Evolutionary conservation across 2,888 invertebrate genomes (phyloP).

Genomic region (Graphium colonna): DNA sequence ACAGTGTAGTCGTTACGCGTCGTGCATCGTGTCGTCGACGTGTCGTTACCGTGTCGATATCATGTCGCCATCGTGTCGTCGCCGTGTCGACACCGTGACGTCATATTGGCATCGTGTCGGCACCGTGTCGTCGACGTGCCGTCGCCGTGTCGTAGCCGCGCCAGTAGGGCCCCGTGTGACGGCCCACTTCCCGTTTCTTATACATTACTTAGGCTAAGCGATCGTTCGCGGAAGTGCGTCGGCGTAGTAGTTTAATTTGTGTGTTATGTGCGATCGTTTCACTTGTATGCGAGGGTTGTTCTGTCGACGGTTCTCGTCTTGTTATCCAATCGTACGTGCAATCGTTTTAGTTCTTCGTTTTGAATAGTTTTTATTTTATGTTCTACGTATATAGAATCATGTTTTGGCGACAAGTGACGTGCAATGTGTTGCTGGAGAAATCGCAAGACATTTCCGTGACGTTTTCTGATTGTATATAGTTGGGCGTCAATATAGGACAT

Average conservation of each 20-base stretch:
- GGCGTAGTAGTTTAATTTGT: not conserved
- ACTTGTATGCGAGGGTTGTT: too few species aligned
- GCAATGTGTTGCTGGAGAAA: too few species aligned
- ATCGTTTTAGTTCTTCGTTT: constrained; percentile 34
- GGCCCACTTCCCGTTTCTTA: constrained; percentile 62
- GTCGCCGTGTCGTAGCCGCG: too few species aligned
- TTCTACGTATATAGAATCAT: not conserved
- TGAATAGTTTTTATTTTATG: not conserved
- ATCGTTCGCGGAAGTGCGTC: not conserved
- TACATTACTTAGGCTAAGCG: constrained; percentile 48
- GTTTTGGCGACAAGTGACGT: too few species aligned
- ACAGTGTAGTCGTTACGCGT: not conserved
- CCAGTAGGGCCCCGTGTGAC: too few species aligned
- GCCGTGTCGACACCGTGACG: not conserved
- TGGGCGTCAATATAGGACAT: too few species aligned
- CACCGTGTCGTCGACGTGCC: too few species aligned
- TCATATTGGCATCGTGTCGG: not conserved
- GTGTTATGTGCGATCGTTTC: not conserved
- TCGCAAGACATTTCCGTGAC: too few species aligned
- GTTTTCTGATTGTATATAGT: too few species aligned
- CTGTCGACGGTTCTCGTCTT: constrained; percentile 33
- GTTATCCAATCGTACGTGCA: constrained; percentile 36
- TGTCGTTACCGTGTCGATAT: constrained; percentile 21
- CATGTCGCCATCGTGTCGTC: not conserved
- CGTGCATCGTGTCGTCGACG: too few species aligned